Percentiles rank a stretch among this genome's conserved stretches.
phyloP scores from a whole-genome alignment of 2,113 vertebrate genomes.

The Diadophis punctatus region DNA sequence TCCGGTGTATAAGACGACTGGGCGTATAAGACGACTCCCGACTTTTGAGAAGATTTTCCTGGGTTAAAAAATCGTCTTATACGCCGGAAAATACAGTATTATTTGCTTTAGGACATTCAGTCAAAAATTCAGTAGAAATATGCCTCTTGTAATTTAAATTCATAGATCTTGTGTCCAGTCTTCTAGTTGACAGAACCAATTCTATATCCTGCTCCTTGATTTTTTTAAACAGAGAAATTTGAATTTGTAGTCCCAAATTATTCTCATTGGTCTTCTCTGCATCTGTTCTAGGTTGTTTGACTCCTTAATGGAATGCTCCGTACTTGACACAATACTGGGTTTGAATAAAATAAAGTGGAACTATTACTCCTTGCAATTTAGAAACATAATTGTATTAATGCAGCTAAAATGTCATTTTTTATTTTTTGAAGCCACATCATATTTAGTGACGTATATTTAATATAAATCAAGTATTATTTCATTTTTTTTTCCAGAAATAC shows the following conservation, averaged over 20 bases:
- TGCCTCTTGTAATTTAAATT: not conserved
- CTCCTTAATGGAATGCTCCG: not conserved
- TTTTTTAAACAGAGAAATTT: not conserved
- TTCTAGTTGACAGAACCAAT: not conserved
- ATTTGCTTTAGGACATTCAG: not conserved
- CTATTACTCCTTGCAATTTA: not conserved
- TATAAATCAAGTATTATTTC: not conserved
- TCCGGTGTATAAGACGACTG: no score
- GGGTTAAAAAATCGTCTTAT: no score
- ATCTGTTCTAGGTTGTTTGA: not conserved
- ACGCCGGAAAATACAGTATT: no score
- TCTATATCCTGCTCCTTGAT: not conserved
- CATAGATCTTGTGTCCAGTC: not conserved
- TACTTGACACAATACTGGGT: not conserved
- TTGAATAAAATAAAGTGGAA: not conserved
- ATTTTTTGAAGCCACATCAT: not conserved
- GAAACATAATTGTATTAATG: not conserved
- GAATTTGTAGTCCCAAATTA: not conserved
- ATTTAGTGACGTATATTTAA: not conserved
- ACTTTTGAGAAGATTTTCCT: no score
- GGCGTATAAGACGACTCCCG: no score
- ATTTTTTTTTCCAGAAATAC: not conserved
- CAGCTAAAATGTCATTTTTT: not conserved
- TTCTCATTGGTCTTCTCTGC: not conserved
- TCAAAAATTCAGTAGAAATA: not conserved